Conservation (phyloP, 2,797 vertebrate species). For the Valencia hispanica region DNA sequence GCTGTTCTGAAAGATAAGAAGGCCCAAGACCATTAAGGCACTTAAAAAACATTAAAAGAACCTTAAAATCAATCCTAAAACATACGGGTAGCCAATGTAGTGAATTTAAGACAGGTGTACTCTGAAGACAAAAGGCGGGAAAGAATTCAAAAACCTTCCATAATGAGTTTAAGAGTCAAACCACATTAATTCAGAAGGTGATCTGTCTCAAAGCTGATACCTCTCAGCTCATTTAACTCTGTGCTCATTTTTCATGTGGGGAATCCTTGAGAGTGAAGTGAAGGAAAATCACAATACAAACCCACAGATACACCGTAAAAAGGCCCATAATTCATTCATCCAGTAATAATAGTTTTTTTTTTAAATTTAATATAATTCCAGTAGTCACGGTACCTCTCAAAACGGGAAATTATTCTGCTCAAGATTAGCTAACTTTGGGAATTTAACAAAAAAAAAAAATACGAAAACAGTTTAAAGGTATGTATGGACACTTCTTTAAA, state of each 20-base stretch:
- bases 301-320: constrained; percentile 42
- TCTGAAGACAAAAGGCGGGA: constrained; percentile 40
- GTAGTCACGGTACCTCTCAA: constrained; percentile 37
- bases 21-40: too few species aligned
- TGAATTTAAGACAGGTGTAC: too few species aligned
- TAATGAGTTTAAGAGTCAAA: constrained; percentile 56
- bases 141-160: constrained; percentile 31
- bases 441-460: constrained; percentile 15
- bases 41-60: too few species aligned
- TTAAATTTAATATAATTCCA: constrained; percentile 30
- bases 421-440: constrained; percentile 13
- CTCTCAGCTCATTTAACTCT: constrained; percentile 74
- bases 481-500: constrained; percentile 9
- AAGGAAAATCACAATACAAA: constrained; percentile 38
- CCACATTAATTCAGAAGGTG: constrained; percentile 68
- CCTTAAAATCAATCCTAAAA: too few species aligned
- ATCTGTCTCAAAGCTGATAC: constrained; percentile 57
- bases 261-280: constrained; percentile 45
- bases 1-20: too few species aligned
- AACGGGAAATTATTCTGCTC: constrained; percentile 14
- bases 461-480: constrained; percentile 4
- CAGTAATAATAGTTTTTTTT: constrained; percentile 14
- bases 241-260: constrained; percentile 57
- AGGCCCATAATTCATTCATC: constrained; percentile 30
- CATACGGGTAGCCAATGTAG: too few species aligned